Base-by-base conservation (phyloP, 2,888 invertebrate genomes). In the Oxyteleia sp. region DNA sequence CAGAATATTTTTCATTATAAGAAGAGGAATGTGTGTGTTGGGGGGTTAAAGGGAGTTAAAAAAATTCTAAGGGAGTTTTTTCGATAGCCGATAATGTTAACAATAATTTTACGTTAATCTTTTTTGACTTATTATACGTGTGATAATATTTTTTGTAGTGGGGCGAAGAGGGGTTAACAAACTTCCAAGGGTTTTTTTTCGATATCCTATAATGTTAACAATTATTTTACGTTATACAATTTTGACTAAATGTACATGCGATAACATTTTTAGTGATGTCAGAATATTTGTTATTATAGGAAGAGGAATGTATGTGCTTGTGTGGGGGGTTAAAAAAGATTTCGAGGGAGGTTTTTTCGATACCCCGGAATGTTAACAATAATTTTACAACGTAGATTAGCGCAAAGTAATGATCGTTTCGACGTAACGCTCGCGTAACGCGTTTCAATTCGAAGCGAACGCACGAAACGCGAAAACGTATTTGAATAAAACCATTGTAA, bases 401-500 rank as follows among this genome's bases (percentile, higher is more conserved):
- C 57, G 53, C 23, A 43, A 61, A 61, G 49, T 57, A 59, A 61
- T 51, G 51, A 57, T 23, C 57, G 43, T 5, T 7, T 38, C 47
- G 66, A 75, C 57, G 51, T 64, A 68, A 51, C 55, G 43, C 47
- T 29, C 49, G 53, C 57, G 79, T 79, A 79, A 79, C 66, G 38
- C 64, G n/a, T n/a, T n/a, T n/a, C n/a, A n/a, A n/a, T n/a, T 64
- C 13, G 51, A 41, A 57, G 64, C 59, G 64, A 79, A 63, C 69
- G 61, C 53, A 32, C 29, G 66, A 16, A 38, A 57, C 43, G 59
- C 38, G 63, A 64, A 79, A 71, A 43, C 64, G 79, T 66, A 72
- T 72, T 80, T 80, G 66, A 72, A 72, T 80, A 72, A 80, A 72
- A 80, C 66, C 72, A 80, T 72, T 79, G 79, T 80, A 72, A 80